phyloP scores from a whole-genome alignment of 2,113 vertebrate species.

The Excalfactoria chinensis region DNA sequence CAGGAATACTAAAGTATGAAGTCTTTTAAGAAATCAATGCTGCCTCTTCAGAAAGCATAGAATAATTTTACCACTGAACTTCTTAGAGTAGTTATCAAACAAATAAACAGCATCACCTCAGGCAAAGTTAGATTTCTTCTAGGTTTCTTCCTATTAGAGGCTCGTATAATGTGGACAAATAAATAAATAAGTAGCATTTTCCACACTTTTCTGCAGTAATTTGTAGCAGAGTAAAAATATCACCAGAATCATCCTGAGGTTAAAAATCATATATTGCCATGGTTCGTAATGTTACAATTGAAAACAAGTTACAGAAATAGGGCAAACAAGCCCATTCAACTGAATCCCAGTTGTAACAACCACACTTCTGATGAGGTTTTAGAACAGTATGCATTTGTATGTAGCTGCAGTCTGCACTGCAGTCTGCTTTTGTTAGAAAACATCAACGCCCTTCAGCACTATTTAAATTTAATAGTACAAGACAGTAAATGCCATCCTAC shows the following conservation, averaged over 20 bases:
- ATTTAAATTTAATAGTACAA: neutral
- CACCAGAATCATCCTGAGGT: neutral
- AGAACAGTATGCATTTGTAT: neutral
- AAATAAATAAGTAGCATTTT: neutral
- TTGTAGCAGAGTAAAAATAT: neutral
- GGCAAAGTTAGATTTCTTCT: neutral
- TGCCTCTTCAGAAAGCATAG: neutral
- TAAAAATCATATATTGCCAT: neutral
- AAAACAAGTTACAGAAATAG: neutral
- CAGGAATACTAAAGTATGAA: conserved; percentile 65
- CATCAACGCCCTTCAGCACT: neutral
- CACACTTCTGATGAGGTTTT: neutral
- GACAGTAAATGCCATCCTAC: neutral
- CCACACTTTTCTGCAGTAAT: neutral
- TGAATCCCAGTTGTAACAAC: neutral
- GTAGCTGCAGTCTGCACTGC: neutral
- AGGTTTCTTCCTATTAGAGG: neutral
- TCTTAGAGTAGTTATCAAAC: neutral
- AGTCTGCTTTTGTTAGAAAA: neutral
- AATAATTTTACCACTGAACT: neutral
- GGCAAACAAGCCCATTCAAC: neutral
- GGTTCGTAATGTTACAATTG: neutral
- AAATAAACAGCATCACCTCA: neutral
- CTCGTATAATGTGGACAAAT: neutral
- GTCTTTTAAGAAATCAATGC: conserved; percentile 45